phyloP scores from a whole-genome alignment of 2,888 invertebrate genomes.

The Nemotelus nigrinus region DNA sequence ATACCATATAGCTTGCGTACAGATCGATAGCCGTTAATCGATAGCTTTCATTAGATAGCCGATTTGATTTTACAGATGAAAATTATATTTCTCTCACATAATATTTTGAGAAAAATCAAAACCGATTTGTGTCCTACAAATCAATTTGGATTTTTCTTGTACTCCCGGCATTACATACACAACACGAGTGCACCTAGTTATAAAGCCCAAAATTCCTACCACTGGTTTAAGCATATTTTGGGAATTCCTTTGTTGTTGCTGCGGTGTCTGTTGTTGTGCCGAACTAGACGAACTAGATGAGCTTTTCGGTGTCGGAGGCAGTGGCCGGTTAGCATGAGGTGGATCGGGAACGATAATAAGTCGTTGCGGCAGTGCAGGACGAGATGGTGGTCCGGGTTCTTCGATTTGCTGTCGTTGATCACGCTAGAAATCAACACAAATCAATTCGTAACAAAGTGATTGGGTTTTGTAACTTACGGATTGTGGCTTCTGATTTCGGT shows the following conservation, averaged over 20 bases:
- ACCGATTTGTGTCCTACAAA: no score
- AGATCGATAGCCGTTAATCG: no score
- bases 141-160: no score
- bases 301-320: conserved; percentile 84
- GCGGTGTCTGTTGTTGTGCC: conserved; percentile 65
- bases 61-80: no score
- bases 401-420: conserved; percentile 67
- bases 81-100: no score
- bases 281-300: conserved; percentile 76
- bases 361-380: conserved; percentile 90
- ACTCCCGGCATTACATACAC: no score
- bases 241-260: conserved; percentile 83
- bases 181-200: not conserved
- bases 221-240: conserved; percentile 89
- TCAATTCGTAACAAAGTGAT: not conserved
- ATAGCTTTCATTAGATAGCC: no score
- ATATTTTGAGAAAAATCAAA: no score
- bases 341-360: conserved; percentile 92
- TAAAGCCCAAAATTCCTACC: conserved; percentile 68
- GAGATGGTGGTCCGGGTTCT: conserved; percentile 87
- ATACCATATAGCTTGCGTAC: no score
- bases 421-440: conserved; percentile 52
- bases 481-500: conserved; percentile 67
- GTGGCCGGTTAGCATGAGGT: conserved; percentile 70
- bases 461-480: conserved; percentile 59